Conservation (phyloP, 1,140 invertebrate genomes). For the Cataglyphis hispanica region DNA sequence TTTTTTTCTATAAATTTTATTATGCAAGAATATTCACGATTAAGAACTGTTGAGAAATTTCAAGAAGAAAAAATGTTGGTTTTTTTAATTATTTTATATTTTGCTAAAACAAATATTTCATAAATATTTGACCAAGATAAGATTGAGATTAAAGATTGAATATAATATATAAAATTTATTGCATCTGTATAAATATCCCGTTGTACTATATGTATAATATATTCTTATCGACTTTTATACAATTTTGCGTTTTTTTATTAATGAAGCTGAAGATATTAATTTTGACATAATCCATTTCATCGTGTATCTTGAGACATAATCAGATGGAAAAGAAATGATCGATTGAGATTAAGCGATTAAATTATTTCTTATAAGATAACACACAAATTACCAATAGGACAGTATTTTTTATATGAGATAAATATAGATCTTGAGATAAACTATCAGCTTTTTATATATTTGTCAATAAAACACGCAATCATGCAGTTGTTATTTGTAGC, state of each 20-base stretch:
- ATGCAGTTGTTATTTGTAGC: neutral
- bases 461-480: neutral
- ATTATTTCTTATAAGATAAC: neutral
- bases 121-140: neutral
- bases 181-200: too few relatives aligned
- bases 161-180: constrained; percentile 9
- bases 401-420: neutral
- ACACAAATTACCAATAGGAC: neutral
- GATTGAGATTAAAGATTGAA: neutral
- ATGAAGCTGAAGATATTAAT: neutral
- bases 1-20: too few relatives aligned
- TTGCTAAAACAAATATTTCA: too few relatives aligned
- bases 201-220: neutral
- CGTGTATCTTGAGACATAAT: neutral
- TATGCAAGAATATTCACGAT: too few relatives aligned
- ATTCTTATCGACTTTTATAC: neutral
- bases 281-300: neutral
- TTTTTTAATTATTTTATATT: too few relatives aligned
- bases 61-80: too few relatives aligned
- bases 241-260: constrained; percentile 1
- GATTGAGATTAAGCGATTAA: neutral
- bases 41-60: too few relatives aligned
- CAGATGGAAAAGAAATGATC: neutral
- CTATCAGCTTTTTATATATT: neutral
- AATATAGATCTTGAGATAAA: neutral